Evolutionary conservation across 2,113 vertebrate genomes (phyloP).

Genomic region (Clarias batrachus): DNA sequence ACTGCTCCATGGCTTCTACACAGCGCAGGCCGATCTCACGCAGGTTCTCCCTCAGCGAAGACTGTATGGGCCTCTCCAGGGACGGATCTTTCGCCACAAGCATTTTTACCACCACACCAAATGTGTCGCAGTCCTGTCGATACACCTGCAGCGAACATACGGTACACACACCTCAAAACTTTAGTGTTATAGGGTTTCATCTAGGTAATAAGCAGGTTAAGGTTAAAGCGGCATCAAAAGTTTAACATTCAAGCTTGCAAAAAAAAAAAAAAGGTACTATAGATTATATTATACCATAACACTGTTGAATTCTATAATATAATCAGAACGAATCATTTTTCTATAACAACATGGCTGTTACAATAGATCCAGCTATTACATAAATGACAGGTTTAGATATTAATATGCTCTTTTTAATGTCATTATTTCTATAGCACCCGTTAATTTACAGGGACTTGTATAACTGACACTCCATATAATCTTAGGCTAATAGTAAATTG

Average conservation of each 20-base stretch:
- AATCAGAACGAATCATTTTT: neutral
- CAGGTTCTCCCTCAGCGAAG: conserved; percentile 70
- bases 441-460: neutral
- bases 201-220: neutral
- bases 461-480: neutral
- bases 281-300: neutral
- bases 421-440: neutral
- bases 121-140: conserved; percentile 70
- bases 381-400: neutral
- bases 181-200: neutral
- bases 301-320: neutral
- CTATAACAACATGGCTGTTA: neutral
- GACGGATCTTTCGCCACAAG: conserved; percentile 72
- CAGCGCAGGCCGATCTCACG: conserved; percentile 69
- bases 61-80: conserved; percentile 66
- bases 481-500: neutral
- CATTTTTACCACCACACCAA: conserved; percentile 73
- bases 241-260: neutral
- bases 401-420: neutral
- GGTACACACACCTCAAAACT: neutral
- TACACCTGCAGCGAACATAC: conserved; percentile 65
- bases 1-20: conserved; percentile 70
- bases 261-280: neutral
- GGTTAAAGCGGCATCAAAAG: neutral
- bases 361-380: neutral